Percentiles rank a stretch among this genome's conserved stretches.
Evolutionary conservation across 2,113 vertebrate genomes (phyloP).

Genomic region (Noctilio leporinus): DNA sequence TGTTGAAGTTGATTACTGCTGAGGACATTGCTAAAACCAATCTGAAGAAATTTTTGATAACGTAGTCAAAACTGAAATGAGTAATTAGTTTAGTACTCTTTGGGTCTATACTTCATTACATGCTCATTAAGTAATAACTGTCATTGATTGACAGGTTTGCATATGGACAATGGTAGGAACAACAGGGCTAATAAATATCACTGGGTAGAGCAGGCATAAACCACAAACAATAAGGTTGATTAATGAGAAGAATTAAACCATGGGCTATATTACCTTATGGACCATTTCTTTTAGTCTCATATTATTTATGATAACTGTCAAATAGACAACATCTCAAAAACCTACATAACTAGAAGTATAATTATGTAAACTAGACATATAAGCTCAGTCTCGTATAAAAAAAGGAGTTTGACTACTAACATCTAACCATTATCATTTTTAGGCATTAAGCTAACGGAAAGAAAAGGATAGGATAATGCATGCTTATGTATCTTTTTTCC

Average conservation of each 20-base stretch:
- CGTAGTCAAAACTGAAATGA: constrained; percentile 59
- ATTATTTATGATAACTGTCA: constrained; percentile 55
- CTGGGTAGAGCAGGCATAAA: constrained; percentile 75
- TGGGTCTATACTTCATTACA: constrained; percentile 74
- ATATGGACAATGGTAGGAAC: constrained; percentile 73
- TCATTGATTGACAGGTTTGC: constrained; percentile 81
- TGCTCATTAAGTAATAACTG: constrained; percentile 87
- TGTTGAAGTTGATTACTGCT: constrained; percentile 46
- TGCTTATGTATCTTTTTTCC: background rate
- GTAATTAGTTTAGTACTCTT: constrained; percentile 77
- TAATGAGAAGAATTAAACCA: constrained; percentile 71
- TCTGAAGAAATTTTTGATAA: constrained; percentile 46
- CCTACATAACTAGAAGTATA: constrained; percentile 20
- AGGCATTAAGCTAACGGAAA: background rate
- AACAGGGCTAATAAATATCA: constrained; percentile 73
- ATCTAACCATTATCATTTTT: background rate
- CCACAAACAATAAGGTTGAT: constrained; percentile 64
- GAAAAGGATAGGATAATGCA: background rate
- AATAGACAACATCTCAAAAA: background rate
- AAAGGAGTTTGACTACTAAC: background rate
- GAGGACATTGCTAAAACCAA: constrained; percentile 60
- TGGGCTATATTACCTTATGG: constrained; percentile 41
- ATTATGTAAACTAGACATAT: background rate
- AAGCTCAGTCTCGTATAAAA: background rate
- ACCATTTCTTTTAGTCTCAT: constrained; percentile 62